Percentiles rank a stretch among this genome's conserved stretches.
Evolutionary conservation across 2,888 invertebrate species (phyloP).

Genomic region (Xiphydria camelus): DNA sequence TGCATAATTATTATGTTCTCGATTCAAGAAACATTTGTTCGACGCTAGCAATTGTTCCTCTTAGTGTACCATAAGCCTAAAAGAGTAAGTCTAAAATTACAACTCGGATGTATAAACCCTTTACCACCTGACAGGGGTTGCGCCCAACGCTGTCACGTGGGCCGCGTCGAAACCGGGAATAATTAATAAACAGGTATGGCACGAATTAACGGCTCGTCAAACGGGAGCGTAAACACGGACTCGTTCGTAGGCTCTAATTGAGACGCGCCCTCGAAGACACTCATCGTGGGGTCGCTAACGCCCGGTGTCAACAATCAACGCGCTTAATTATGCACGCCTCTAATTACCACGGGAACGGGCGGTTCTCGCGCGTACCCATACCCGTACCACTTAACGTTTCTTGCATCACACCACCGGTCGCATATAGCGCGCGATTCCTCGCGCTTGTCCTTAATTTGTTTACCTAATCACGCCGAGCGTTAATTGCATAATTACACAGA

Average conservation of each 20-base stretch:
- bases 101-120: too few species aligned
- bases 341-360: constrained; percentile 44
- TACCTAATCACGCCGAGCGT: constrained; percentile 49
- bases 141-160: too few species aligned
- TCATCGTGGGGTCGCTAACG: constrained; percentile 50
- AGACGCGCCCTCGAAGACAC: constrained; percentile 54
- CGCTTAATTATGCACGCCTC: constrained; percentile 55
- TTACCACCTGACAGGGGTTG: too few species aligned
- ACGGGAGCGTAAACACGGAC: constrained; percentile 43
- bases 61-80: too few species aligned
- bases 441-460: constrained; percentile 46
- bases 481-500: constrained; percentile 51
- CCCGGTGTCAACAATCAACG: constrained; percentile 51
- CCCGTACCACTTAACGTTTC: constrained; percentile 41
- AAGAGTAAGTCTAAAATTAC: too few species aligned
- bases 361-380: constrained; percentile 16
- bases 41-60: too few species aligned
- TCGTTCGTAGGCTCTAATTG: constrained; percentile 46
- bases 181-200: constrained; percentile 15
- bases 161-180: too few species aligned
- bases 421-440: constrained; percentile 11
- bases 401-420: constrained; percentile 30
- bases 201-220: constrained; percentile 48
- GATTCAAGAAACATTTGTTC: too few species aligned
- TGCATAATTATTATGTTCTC: too few species aligned